Percentiles rank a stretch among this genome's conserved stretches.
phyloP scores from a whole-genome alignment of 2,113 vertebrate species.

The Danio rerio region GRCz12tu NC_133199.1:17312001-17312500 shows the following conservation, averaged over 20 bases:
- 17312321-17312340: conserved; percentile 47
- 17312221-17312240: conserved; percentile 21
- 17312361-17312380: conserved; percentile 54
- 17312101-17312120: conserved; percentile 5
- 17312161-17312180: too few species aligned
- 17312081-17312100: background rate
- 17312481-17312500: background rate
- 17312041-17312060: background rate
- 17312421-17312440: conserved; percentile 23
- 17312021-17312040: background rate
- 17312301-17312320: conserved; percentile 19
- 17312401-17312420: conserved; percentile 24
- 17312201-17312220: conserved; percentile 5
- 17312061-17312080: background rate
- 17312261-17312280: conserved; percentile 7
- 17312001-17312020: background rate
- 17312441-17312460: conserved; percentile 16
- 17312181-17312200: background rate
- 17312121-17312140: conserved; percentile 32
- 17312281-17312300: conserved; percentile 11
- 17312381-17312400: conserved; percentile 36
- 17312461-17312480: background rate
- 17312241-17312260: conserved; percentile 11
- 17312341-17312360: conserved; percentile 26
- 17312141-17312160: background rate